Evolutionary conservation across 2,113 vertebrate species (phyloP).

Genomic region (Glaucidium brasilianum): DNA sequence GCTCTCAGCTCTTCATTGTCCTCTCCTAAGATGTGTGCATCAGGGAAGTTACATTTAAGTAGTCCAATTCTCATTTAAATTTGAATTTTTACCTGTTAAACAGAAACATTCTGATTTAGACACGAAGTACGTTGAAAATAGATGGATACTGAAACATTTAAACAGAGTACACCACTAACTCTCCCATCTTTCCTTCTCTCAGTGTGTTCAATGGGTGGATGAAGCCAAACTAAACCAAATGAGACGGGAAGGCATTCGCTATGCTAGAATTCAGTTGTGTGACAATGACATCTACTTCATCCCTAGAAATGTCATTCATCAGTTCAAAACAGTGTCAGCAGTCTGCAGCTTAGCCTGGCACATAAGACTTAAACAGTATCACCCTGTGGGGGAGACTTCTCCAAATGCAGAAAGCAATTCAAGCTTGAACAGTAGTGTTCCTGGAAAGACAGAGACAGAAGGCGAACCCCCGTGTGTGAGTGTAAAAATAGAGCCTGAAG

Average conservation of each 20-base stretch:
- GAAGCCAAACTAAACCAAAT: constrained; percentile 99
- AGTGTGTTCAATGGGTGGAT: constrained; percentile 99
- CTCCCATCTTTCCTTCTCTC: constrained; percentile 52
- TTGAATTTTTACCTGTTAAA: background rate
- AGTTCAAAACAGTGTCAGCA: constrained; percentile 98
- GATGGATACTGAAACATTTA: background rate
- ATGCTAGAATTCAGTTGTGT: constrained; percentile 90
- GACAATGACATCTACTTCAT: constrained; percentile 99
- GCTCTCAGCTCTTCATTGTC: background rate
- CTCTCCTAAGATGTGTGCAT: background rate
- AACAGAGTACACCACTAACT: background rate
- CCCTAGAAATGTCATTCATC: constrained; percentile 97
- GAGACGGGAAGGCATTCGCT: constrained; percentile 94
- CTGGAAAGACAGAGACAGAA: constrained; percentile 73
- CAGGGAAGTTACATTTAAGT: background rate
- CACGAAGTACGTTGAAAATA: background rate
- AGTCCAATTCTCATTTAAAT: background rate
- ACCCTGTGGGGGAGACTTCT: constrained; percentile 73
- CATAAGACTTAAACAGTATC: constrained; percentile 92
- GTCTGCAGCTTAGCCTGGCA: constrained; percentile 99
- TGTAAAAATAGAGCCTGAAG: constrained; percentile 76
- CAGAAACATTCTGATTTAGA: background rate
- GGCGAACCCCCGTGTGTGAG: constrained; percentile 65
- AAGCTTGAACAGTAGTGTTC: constrained; percentile 64
- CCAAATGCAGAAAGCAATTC: constrained; percentile 64